These are phyloP conservation scores for Adrianichthys oophorus DNA, from an alignment of 2,797 vertebrate genomes.

Conservation along the genomic window DNA sequence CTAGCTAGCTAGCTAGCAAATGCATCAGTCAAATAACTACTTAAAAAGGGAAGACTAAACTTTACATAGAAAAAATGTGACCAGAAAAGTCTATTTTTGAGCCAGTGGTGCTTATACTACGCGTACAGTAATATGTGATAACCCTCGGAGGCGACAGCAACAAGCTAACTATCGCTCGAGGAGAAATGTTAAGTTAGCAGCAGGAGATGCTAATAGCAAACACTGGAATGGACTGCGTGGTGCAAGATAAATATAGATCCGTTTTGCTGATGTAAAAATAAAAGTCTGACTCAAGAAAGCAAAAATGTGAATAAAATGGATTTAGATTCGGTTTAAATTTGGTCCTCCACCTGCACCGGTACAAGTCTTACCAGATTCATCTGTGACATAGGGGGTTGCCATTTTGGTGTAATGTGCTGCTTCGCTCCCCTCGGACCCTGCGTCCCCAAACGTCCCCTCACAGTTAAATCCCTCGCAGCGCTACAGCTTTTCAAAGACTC, in stretches of 20 bases:
- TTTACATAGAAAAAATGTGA: neutral
- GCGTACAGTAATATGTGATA: neutral
- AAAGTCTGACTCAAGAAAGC: rapidly evolving
- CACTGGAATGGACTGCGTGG: neutral
- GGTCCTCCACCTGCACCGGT: slow-evolving; percentile 28
- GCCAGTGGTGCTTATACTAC: neutral
- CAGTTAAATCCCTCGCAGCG: slow-evolving; percentile 1
- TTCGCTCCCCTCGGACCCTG: slow-evolving; percentile 56
- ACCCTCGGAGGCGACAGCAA: slow-evolving; percentile 4
- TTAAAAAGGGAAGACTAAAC: neutral
- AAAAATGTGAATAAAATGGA: neutral
- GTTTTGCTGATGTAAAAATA: no score
- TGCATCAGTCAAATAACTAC: neutral
- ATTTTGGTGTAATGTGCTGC: slow-evolving; percentile 82
- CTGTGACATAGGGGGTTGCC: slow-evolving; percentile 95
- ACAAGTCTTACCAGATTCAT: slow-evolving; percentile 88
- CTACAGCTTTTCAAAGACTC: slow-evolving; percentile 1
- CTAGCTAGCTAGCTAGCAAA: slow-evolving; percentile 14
- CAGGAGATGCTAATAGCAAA: slow-evolving; percentile 13
- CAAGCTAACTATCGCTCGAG: slow-evolving; percentile 27
- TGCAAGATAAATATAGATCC: neutral
- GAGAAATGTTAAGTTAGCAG: slow-evolving; percentile 16
- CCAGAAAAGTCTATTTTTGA: rapidly evolving
- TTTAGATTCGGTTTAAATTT: slow-evolving; percentile 18
- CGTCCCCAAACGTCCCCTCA: slow-evolving; percentile 5